Percentiles rank a stretch among this genome's conserved stretches.
phyloP scores from a whole-genome alignment of 2,888 invertebrate genomes.

The Sinohyriopsis cumingii region DNA sequence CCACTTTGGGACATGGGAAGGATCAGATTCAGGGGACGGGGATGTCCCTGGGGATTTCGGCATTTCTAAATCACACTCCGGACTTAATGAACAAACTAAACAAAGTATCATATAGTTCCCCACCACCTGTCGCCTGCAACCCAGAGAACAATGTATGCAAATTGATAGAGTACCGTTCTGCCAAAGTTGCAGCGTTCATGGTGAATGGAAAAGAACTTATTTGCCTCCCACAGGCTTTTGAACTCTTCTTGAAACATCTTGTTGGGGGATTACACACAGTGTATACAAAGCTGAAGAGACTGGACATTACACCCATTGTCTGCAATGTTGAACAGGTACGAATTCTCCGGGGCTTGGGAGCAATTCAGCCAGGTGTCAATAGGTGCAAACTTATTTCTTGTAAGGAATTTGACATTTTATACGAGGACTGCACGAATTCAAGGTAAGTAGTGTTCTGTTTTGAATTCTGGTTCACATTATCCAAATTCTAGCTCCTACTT shows the following conservation, averaged over 20 bases:
- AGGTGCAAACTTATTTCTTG: constrained; percentile 98
- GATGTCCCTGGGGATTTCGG: constrained; percentile 44
- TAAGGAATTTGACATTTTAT: constrained; percentile 99
- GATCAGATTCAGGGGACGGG: constrained; percentile 25
- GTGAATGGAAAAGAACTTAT: constrained; percentile 97
- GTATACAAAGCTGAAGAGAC: constrained; percentile 98
- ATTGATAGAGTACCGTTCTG: constrained; percentile 88
- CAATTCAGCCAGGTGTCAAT: constrained; percentile 99
- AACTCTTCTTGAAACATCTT: constrained; percentile 97
- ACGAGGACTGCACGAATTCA: constrained; percentile 99
- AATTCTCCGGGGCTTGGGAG: constrained; percentile 96
- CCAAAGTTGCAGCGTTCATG: constrained; percentile 98
- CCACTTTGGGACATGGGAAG: no score
- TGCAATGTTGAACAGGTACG: constrained; percentile 99
- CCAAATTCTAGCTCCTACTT: no score
- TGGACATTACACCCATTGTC: constrained; percentile 98
- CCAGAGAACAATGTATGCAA: constrained; percentile 80
- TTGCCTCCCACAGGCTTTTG: constrained; percentile 98
- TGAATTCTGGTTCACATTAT: no score
- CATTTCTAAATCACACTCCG: constrained; percentile 46
- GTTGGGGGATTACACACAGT: constrained; percentile 99
- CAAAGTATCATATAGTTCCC: constrained; percentile 64
- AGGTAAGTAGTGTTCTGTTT: constrained; percentile 81
- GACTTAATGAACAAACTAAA: constrained; percentile 50
- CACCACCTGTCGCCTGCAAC: constrained; percentile 69